Evolutionary conservation across 2,797 vertebrate genomes (phyloP).

Genomic region (Eutrigla gurnardus): DNA sequence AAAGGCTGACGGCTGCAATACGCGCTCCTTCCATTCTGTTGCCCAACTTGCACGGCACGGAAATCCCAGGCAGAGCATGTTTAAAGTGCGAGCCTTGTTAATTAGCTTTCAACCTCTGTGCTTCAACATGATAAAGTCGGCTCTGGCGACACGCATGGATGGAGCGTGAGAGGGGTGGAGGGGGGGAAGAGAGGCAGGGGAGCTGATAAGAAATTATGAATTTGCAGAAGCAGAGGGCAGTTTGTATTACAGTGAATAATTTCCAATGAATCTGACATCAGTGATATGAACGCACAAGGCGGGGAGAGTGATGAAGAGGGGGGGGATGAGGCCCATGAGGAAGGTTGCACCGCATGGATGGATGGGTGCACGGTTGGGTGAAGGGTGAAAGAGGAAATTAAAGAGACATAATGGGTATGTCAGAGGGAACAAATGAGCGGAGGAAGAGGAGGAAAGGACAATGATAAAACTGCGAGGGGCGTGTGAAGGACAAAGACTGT

Average conservation of each 20-base stretch:
- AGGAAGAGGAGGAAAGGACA: slow-evolving; percentile 37
- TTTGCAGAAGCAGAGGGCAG: not conserved
- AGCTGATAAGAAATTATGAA: slow-evolving; percentile 4
- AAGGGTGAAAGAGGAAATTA: slow-evolving; percentile 60
- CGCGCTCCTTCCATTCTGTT: slow-evolving; percentile 21
- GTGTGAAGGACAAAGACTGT: slow-evolving; percentile 49
- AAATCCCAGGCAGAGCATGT: slow-evolving; percentile 49
- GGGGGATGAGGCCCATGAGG: slow-evolving; percentile 34
- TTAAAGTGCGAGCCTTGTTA: slow-evolving; percentile 61
- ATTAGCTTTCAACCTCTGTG: slow-evolving; percentile 72
- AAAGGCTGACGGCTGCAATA: slow-evolving; percentile 41
- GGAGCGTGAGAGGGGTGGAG: slow-evolving; percentile 18
- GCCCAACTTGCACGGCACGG: slow-evolving; percentile 40
- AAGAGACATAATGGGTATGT: slow-evolving; percentile 44
- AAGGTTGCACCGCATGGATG: slow-evolving; percentile 31
- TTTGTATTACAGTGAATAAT: slow-evolving; percentile 5
- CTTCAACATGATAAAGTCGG: slow-evolving; percentile 58
- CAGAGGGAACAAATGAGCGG: slow-evolving; percentile 50
- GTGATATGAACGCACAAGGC: not conserved
- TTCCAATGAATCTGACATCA: slow-evolving; percentile 7
- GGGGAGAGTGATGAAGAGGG: slow-evolving; percentile 13
- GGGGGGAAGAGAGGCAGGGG: slow-evolving; percentile 10
- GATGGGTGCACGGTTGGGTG: slow-evolving; percentile 50
- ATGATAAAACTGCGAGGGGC: slow-evolving; percentile 14
- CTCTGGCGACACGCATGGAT: slow-evolving; percentile 52